These are phyloP conservation scores for Syngnathus typhle DNA, from an alignment of 2,113 vertebrate genomes.

Conservation along the genomic window DNA sequence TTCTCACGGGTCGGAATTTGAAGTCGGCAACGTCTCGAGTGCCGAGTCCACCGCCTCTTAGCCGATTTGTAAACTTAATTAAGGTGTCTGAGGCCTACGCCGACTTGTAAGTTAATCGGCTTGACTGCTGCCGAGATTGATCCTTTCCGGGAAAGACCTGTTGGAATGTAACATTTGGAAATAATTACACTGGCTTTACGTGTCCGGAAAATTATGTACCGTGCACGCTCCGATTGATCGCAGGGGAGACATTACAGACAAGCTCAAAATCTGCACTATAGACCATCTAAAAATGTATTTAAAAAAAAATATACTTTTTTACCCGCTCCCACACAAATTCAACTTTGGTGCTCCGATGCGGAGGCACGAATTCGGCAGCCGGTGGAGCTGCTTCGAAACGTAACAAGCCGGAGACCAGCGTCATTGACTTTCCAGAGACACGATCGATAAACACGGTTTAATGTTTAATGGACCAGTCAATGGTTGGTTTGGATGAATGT, in stretches of 20 bases:
- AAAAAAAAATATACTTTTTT: no score
- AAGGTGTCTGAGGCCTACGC: background rate
- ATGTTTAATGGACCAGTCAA: background rate
- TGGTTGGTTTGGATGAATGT: background rate
- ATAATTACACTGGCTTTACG: background rate
- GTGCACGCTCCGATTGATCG: no score
- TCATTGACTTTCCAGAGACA: background rate
- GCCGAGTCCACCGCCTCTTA: constrained; percentile 11
- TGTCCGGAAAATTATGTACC: no score
- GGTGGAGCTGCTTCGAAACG: no score
- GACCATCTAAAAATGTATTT: no score
- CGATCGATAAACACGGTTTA: background rate
- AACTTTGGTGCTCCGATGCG: no score
- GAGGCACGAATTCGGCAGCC: no score
- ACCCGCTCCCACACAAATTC: no score
- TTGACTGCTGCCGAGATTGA: background rate
- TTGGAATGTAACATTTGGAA: background rate
- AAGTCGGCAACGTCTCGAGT: constrained; percentile 5
- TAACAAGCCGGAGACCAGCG: background rate
- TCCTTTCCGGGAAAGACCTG: background rate
- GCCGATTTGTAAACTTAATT: constrained; percentile 1
- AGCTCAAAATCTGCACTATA: no score
- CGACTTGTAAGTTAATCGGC: background rate
- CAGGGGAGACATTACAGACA: no score
- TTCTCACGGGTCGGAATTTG: background rate